Conservation (phyloP, 2,888 invertebrate genomes). For the Stictocephala bisonia region DNA sequence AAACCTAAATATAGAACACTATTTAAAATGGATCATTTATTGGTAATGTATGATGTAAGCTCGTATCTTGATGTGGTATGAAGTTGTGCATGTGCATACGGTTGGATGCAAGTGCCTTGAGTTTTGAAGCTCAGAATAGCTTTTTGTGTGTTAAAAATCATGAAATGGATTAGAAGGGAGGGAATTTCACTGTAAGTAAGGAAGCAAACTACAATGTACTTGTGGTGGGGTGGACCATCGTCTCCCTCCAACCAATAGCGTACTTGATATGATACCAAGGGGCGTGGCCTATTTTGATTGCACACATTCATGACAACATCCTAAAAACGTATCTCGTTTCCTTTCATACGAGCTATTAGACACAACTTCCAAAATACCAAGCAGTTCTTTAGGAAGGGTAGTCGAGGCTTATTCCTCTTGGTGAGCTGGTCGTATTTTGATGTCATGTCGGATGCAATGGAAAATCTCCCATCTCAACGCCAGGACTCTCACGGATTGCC, state of each 20-base stretch:
- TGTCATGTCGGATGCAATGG: too few species aligned
- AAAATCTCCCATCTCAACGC: too few species aligned
- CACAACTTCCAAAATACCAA: slow-evolving; percentile 26
- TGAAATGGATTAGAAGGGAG: slow-evolving; percentile 39
- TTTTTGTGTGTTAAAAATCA: slow-evolving; percentile 22
- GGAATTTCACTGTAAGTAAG: slow-evolving; percentile 34
- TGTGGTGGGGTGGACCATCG: slow-evolving; percentile 42
- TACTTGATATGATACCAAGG: slow-evolving; percentile 36
- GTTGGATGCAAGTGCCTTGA: too few species aligned
- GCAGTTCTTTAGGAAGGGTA: slow-evolving; percentile 22
- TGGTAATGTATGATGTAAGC: too few species aligned
- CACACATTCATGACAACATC: slow-evolving; percentile 46
- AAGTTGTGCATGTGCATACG: too few species aligned
- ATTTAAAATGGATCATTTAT: too few species aligned
- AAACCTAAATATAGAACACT: too few species aligned
- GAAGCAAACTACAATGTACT: slow-evolving; percentile 32
- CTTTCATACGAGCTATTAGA: slow-evolving; percentile 36
- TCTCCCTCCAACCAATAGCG: slow-evolving; percentile 40
- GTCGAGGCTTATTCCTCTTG: slow-evolving; percentile 2
- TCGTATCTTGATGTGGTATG: too few species aligned
- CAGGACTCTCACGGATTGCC: too few species aligned
- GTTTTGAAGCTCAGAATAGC: slow-evolving; percentile 24
- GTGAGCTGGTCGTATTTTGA: too few species aligned
- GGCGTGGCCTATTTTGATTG: slow-evolving; percentile 50
- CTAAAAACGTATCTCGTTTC: slow-evolving; percentile 45